A percentile compares a stretch with the other conserved stretches of the same genome.
phyloP scores from a whole-genome alignment of 1,140 invertebrate species.

The Euura saliciscinereae region DNA sequence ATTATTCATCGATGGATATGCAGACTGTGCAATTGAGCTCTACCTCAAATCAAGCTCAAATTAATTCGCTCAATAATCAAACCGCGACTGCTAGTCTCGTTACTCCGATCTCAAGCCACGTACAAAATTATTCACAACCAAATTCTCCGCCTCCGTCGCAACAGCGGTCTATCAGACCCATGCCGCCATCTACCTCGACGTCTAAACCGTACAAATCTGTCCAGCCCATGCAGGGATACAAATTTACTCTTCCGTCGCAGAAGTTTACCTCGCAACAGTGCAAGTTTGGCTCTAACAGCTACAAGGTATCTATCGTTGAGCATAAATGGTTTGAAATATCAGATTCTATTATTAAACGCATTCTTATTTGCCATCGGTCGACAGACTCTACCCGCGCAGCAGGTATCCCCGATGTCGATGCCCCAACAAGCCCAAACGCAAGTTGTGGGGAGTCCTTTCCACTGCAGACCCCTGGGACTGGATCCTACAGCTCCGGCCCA shows the following conservation, averaged over 20 bases:
- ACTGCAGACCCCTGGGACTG: conserved; percentile 46
- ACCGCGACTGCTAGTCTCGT: conserved; percentile 34
- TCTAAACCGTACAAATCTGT: conserved; percentile 48
- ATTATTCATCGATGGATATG: conserved; percentile 43
- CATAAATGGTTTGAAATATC: neutral
- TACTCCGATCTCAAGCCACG: conserved; percentile 30
- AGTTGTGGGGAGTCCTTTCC: conserved; percentile 35
- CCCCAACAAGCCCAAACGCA: conserved; percentile 42
- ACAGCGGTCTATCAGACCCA: conserved; percentile 38
- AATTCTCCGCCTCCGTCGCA: conserved; percentile 31
- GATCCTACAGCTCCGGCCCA: conserved; percentile 49
- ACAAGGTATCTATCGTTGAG: conserved; percentile 39
- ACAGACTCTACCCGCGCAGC: conserved; percentile 38
- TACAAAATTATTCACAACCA: conserved; percentile 35
- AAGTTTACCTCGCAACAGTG: conserved; percentile 55
- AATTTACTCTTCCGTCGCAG: conserved; percentile 51
- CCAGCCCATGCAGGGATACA: conserved; percentile 50
- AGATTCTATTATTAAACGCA: neutral
- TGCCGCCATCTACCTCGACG: conserved; percentile 27
- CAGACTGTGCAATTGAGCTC: conserved; percentile 39
- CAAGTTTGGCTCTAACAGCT: conserved; percentile 45
- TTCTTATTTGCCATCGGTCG: conserved; percentile 15
- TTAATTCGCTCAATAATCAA: conserved; percentile 38
- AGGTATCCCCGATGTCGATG: conserved; percentile 41
- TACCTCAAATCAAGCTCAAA: conserved; percentile 36